Evolutionary conservation across 2,113 vertebrate genomes (phyloP).

Genomic region (Mobula hypostoma): DNA sequence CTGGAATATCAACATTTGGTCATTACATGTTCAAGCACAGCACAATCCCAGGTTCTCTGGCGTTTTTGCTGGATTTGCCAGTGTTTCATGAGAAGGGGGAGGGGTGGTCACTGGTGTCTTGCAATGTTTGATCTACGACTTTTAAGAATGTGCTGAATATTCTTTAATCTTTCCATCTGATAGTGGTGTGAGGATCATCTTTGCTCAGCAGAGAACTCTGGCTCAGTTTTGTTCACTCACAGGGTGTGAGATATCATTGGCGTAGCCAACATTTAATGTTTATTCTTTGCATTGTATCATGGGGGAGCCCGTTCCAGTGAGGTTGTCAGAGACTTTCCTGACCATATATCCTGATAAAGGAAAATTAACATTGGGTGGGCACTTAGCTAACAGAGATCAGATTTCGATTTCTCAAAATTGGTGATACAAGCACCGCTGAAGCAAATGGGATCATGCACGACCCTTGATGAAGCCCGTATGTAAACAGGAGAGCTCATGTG

Average conservation of each 20-base stretch:
- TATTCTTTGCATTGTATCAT: background rate
- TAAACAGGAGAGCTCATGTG: background rate
- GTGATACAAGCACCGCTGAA: background rate
- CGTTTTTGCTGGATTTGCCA: background rate
- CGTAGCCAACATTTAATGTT: too few relatives aligned
- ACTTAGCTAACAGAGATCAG: background rate
- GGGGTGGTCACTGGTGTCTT: background rate
- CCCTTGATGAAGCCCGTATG: background rate
- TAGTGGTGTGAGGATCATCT: background rate
- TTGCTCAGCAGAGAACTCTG: background rate
- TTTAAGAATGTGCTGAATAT: background rate
- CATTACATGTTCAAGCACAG: background rate
- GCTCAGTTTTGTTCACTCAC: background rate
- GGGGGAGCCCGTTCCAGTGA: background rate
- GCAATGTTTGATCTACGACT: background rate
- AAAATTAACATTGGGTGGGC: background rate
- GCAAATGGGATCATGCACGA: background rate
- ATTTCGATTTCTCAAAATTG: background rate
- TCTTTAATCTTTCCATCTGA: background rate
- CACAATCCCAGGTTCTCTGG: background rate
- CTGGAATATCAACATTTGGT: background rate
- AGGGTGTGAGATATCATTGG: too few relatives aligned
- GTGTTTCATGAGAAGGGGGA: background rate
- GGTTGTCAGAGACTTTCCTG: background rate
- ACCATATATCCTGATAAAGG: background rate